A percentile compares a stretch with the other conserved stretches of the same genome.
Conservation (phyloP, 2,888 invertebrate genomes). For the Sthenelais limicola region DNA sequence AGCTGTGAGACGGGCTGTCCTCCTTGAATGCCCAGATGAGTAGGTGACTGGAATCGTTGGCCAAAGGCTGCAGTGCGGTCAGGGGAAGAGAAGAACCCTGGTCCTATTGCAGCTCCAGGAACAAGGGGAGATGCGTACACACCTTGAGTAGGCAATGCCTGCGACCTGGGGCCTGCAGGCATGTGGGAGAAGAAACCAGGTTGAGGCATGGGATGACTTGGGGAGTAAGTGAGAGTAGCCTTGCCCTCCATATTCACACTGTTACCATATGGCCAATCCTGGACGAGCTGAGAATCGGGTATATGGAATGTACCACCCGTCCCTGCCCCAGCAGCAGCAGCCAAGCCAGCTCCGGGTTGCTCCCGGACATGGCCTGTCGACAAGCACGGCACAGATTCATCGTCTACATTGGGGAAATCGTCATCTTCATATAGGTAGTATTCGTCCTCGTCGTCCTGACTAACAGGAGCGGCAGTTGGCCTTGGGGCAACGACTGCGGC, state of each 20-base stretch:
- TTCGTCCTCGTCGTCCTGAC: slow-evolving; percentile 29
- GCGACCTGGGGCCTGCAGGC: slow-evolving; percentile 49
- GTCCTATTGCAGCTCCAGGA: slow-evolving; percentile 53
- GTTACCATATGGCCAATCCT: slow-evolving; percentile 63
- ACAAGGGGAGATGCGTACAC: slow-evolving; percentile 62
- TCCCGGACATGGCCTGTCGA: neutral
- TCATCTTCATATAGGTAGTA: slow-evolving; percentile 55
- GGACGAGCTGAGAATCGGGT: slow-evolving; percentile 56
- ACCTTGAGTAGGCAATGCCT: slow-evolving; percentile 57
- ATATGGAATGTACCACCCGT: slow-evolving; percentile 49
- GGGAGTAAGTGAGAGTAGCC: slow-evolving; percentile 59
- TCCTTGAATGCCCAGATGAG: slow-evolving; percentile 3
- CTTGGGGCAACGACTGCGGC: neutral
- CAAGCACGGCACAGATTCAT: neutral
- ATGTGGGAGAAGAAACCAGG: slow-evolving; percentile 34
- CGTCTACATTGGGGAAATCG: slow-evolving; percentile 48
- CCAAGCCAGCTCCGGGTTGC: neutral
- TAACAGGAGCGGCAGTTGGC: neutral
- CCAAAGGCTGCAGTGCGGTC: neutral
- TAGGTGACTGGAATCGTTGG: slow-evolving; percentile 28
- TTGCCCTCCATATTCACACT: slow-evolving; percentile 59
- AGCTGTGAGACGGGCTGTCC: slow-evolving; percentile 32
- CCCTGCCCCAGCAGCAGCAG: neutral
- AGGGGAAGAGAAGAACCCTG: slow-evolving; percentile 60
- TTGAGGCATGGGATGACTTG: slow-evolving; percentile 39